Evolutionary conservation across 1,140 invertebrate species (phyloP).

Genomic region (Galendromus occidentalis): DNA sequence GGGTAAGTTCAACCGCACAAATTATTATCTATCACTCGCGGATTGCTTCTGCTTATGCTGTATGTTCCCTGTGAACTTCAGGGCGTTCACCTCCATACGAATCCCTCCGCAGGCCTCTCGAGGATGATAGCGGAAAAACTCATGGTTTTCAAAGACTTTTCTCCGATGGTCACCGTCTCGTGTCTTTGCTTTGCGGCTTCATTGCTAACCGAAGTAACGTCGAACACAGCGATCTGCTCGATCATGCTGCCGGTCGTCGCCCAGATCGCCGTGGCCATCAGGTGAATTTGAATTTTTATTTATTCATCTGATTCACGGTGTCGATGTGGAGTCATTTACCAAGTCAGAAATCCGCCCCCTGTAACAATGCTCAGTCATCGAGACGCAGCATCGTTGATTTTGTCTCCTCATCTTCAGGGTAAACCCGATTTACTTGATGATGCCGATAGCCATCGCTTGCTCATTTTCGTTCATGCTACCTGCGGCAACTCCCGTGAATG

Average conservation of each 20-base stretch:
- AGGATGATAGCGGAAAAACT: constrained; percentile 24
- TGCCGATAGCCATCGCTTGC: constrained; percentile 27
- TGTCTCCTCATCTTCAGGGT: constrained; percentile 18
- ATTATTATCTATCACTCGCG: too few relatives aligned
- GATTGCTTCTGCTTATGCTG: too few relatives aligned
- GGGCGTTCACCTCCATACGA: background rate
- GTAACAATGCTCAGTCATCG: background rate
- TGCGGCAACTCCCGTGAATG: constrained; percentile 31
- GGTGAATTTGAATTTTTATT: background rate
- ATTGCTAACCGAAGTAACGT: constrained; percentile 30
- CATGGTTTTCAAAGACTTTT: constrained; percentile 21
- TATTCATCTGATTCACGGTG: too few relatives aligned
- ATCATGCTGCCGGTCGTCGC: constrained; percentile 32
- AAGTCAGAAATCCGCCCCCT: too few relatives aligned
- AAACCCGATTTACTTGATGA: constrained; percentile 32
- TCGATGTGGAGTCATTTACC: too few relatives aligned
- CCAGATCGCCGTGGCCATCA: constrained; percentile 18
- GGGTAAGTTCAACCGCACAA: background rate
- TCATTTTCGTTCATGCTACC: constrained; percentile 33
- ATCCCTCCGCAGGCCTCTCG: constrained; percentile 19
- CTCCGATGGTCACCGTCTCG: constrained; percentile 23
- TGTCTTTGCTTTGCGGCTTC: constrained; percentile 26
- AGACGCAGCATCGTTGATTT: too few relatives aligned
- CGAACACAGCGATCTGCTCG: constrained; percentile 31
- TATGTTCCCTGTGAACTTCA: background rate